phyloP scores from a whole-genome alignment of 2,888 invertebrate species.

The Ferdinandea cuprea region DNA sequence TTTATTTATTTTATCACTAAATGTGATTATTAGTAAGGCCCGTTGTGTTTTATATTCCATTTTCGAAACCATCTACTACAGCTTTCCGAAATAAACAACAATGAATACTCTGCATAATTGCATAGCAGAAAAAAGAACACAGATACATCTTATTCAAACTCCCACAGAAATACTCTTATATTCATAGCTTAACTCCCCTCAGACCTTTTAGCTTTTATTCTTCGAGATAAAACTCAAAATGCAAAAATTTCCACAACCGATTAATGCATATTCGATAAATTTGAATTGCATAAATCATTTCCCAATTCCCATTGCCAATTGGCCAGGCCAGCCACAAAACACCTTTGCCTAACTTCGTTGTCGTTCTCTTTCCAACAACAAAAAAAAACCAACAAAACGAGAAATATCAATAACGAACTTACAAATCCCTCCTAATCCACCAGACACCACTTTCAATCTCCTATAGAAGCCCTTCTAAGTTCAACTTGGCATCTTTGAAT shows the following conservation, averaged over 20 bases:
- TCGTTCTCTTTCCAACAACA: background rate
- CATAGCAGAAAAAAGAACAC: too few species aligned
- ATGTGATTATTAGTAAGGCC: too few species aligned
- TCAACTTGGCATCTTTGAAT: background rate
- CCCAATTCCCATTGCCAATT: slow-evolving; percentile 17
- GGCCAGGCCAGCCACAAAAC: slow-evolving; percentile 1
- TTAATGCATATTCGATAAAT: background rate
- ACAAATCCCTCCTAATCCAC: slow-evolving; percentile 47
- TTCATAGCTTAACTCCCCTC: background rate
- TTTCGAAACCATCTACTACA: too few species aligned
- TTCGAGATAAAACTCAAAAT: background rate
- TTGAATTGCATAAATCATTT: background rate
- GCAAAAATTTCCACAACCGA: background rate
- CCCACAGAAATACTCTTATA: background rate
- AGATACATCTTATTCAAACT: too few species aligned
- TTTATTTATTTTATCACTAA: too few species aligned
- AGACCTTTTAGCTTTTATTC: background rate
- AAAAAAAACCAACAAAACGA: too few species aligned
- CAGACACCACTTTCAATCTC: slow-evolving; percentile 30
- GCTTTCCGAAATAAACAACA: too few species aligned
- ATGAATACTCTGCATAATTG: too few species aligned
- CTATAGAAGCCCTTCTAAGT: background rate
- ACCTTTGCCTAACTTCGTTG: background rate
- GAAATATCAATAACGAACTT: slow-evolving; percentile 45
- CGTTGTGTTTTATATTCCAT: too few species aligned